Conservation (phyloP, 1,140 invertebrate species). For the Aphelenchoides fujianensis region DNA sequence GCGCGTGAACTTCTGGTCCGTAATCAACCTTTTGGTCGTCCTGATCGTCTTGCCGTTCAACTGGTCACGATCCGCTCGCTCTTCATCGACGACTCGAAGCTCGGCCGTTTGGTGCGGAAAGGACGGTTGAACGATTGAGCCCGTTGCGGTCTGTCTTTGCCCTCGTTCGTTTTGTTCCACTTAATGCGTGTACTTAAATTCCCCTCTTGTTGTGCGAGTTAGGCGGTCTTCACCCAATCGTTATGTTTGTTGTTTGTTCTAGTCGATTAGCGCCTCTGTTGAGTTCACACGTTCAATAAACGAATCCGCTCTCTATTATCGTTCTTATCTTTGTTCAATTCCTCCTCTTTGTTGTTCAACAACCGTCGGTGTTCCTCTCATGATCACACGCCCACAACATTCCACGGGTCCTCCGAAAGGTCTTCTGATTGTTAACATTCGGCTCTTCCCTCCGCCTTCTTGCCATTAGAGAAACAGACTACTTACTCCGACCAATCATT, state of each 20-base stretch:
- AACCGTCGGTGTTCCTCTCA: neutral
- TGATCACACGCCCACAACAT: neutral
- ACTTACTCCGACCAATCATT: neutral
- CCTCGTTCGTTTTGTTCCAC: too few species aligned
- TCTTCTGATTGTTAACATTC: neutral
- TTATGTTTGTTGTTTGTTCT: too few species aligned
- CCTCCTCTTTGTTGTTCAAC: too few species aligned
- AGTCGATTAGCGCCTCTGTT: too few species aligned
- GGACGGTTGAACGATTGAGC: constrained; percentile 31
- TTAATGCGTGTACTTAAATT: neutral
- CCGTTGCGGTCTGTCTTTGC: too few species aligned
- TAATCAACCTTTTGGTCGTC: constrained; percentile 63
- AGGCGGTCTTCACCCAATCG: neutral
- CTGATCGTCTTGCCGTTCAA: constrained; percentile 62
- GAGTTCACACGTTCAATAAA: too few species aligned
- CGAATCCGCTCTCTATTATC: too few species aligned
- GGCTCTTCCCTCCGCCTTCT: neutral
- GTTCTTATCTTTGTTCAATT: too few species aligned
- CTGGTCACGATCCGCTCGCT: constrained; percentile 64
- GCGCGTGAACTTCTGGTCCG: constrained; percentile 64
- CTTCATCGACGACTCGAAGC: constrained; percentile 62
- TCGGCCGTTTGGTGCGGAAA: constrained; percentile 45
- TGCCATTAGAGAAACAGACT: neutral
- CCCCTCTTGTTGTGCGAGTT: neutral
- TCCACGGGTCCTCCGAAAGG: neutral